Evolutionary conservation across 1,140 invertebrate species (phyloP), one percentile per base, ranked within the genome.

Genomic region (Drosophila dunni): DNA sequence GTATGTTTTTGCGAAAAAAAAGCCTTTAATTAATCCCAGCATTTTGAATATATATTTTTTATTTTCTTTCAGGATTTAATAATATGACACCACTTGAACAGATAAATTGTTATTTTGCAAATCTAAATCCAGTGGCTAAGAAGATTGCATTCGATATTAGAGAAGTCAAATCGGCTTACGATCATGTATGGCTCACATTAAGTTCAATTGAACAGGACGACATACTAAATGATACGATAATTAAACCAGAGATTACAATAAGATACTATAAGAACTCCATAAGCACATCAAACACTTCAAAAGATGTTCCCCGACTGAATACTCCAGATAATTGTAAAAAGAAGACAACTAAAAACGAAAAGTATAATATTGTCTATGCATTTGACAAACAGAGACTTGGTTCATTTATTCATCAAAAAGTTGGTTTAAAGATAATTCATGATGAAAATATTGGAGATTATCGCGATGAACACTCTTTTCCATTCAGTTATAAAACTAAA

Each of bases 391-490:
- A 73, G 44, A 73, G 70, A n/a, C 33, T 91, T 6, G 36, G 34
- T 15, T 75, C 81, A 36, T 91, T 78, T 63, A 65, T 66, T 34
- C 29, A 66, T 7, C 83, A 86, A 60, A 89, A 75, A 33, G 57
- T 82, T 11, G 86, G 73, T 0, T 29, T 77, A 7, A 91, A 91
- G 53, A 48, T 83, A 9, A 48, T 92, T 3, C 81, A 86, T 13
- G 91, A 92, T 46, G 91, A 92, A 15, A 69, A 75, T 15, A 51
- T 58, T 7, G 61, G 69, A 2, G 48, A 75, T 38, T 86, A 72
- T 61, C 84, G 75, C 1, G 91, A 92, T 70, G 91, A 92, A 53
- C 88, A 92, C 73, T 92, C 91, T 8, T 75, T 40, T 44, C 91
- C 91, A 8, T 92, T 92, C 53, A 81, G 81, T 57, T 86, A 73